Evolutionary conservation across 2,888 invertebrate species (phyloP).

Genomic region (Pycnomerus fuliginosus): DNA sequence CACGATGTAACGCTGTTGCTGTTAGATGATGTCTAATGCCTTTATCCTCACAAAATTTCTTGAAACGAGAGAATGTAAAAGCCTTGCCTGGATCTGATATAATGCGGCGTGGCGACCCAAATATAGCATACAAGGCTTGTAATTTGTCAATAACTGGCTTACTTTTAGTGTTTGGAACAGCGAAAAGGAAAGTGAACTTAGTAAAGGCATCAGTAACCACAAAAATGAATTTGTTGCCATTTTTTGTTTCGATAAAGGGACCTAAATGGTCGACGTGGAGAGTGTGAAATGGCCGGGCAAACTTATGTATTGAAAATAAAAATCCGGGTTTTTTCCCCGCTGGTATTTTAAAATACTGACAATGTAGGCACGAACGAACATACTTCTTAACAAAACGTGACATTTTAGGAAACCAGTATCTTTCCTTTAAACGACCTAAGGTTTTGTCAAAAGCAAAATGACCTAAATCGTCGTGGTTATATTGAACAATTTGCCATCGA

Average conservation of each 20-base stretch:
- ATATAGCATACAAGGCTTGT: neutral
- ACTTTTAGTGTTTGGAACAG: neutral
- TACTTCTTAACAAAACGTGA: neutral
- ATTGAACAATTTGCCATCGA: conserved; percentile 1
- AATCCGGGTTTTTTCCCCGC: neutral
- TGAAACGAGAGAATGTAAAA: neutral
- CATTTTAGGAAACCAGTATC: neutral
- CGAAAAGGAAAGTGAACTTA: neutral
- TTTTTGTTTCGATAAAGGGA: neutral
- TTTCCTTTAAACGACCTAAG: neutral
- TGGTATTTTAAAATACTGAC: neutral
- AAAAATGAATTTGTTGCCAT: neutral
- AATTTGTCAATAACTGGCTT: neutral
- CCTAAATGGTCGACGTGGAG: neutral
- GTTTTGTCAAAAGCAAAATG: neutral
- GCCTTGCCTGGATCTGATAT: neutral
- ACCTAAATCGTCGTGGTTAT: conserved; percentile 1
- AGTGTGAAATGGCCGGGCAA: neutral
- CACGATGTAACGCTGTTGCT: neutral
- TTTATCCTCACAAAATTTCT: neutral
- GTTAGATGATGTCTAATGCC: neutral
- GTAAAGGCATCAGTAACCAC: neutral
- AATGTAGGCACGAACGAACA: neutral
- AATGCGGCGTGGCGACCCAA: neutral
- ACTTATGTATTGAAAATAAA: neutral